Percentiles rank a stretch among this genome's conserved stretches.
Evolutionary conservation across 2,113 vertebrate species (phyloP).

Genomic region (Lathamus discolor): DNA sequence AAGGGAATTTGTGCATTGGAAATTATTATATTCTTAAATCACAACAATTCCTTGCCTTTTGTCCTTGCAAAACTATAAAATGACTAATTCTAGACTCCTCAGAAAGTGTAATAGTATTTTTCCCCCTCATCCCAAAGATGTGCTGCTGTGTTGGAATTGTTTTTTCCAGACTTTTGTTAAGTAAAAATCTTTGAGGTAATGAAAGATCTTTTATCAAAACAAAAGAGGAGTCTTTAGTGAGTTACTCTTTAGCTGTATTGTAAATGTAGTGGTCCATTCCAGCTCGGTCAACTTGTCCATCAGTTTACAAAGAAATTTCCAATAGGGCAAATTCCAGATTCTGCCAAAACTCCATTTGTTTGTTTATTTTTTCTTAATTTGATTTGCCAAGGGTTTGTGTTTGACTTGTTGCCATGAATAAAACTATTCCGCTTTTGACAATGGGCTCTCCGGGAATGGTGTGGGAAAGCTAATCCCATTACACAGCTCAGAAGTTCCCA

Average conservation of each 20-base stretch:
- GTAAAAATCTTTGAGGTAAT: neutral
- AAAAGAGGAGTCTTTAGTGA: neutral
- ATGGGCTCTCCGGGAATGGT: slow-evolving; percentile 20
- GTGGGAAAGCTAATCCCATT: slow-evolving; percentile 62
- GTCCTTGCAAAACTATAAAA: neutral
- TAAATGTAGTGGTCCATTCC: neutral
- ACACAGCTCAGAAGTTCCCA: slow-evolving; percentile 46
- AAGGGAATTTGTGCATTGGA: neutral
- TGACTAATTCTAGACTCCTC: neutral
- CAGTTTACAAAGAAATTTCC: slow-evolving; percentile 16
- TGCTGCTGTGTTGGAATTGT: neutral
- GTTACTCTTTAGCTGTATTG: neutral
- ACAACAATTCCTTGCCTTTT: neutral
- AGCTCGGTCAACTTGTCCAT: slow-evolving; percentile 36
- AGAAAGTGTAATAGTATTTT: neutral
- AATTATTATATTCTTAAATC: slow-evolving; percentile 41
- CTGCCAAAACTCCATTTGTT: slow-evolving; percentile 45
- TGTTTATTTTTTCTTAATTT: slow-evolving; percentile 56
- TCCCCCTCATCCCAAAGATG: neutral
- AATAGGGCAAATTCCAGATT: slow-evolving; percentile 9
- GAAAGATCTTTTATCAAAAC: slow-evolving; percentile 15
- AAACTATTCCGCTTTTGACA: slow-evolving; percentile 42
- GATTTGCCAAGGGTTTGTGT: slow-evolving; percentile 41
- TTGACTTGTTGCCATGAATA: slow-evolving; percentile 55
- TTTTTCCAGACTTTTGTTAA: neutral